A percentile compares a stretch with the other conserved stretches of the same genome.
Evolutionary conservation across 1,140 invertebrate species (phyloP).

Genomic region (Magallana angulata): DNA sequence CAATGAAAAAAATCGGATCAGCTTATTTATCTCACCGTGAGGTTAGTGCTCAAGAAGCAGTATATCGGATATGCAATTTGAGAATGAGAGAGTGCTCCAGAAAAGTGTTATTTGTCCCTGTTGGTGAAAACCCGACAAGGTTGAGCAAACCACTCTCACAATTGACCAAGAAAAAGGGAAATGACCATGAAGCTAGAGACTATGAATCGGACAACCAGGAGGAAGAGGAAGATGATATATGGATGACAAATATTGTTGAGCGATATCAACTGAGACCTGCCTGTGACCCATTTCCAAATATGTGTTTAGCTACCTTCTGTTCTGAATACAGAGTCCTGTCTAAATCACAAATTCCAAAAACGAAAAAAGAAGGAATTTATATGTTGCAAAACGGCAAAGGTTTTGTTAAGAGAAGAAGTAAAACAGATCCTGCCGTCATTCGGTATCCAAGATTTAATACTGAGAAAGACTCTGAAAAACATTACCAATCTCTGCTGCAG

Average conservation of each 20-base stretch:
- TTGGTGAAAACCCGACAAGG: constrained; percentile 23
- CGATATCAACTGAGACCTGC: constrained; percentile 21
- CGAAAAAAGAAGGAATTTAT: not conserved
- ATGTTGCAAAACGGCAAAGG: not conserved
- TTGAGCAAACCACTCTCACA: not conserved
- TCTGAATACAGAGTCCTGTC: not conserved
- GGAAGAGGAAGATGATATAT: constrained; percentile 28
- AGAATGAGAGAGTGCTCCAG: constrained; percentile 47
- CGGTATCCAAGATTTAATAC: not conserved
- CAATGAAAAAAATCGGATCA: constrained; percentile 47
- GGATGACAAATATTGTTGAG: constrained; percentile 33
- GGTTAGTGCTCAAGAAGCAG: constrained; percentile 55
- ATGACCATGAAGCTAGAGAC: too few species aligned
- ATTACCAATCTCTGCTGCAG: not conserved
- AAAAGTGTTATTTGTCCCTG: constrained; percentile 43
- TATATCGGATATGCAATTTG: constrained; percentile 33
- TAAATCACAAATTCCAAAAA: not conserved
- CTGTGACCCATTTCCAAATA: not conserved
- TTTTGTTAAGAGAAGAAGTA: not conserved
- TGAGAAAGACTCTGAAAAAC: not conserved
- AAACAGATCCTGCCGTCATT: not conserved
- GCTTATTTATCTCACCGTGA: constrained; percentile 39
- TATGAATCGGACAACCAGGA: too few species aligned
- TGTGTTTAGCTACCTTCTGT: constrained; percentile 32
- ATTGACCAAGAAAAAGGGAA: not conserved